Percentiles rank a stretch among this genome's conserved stretches.
Evolutionary conservation across 1,140 invertebrate genomes (phyloP).

Genomic region (Drosophila paulistorum): DNA sequence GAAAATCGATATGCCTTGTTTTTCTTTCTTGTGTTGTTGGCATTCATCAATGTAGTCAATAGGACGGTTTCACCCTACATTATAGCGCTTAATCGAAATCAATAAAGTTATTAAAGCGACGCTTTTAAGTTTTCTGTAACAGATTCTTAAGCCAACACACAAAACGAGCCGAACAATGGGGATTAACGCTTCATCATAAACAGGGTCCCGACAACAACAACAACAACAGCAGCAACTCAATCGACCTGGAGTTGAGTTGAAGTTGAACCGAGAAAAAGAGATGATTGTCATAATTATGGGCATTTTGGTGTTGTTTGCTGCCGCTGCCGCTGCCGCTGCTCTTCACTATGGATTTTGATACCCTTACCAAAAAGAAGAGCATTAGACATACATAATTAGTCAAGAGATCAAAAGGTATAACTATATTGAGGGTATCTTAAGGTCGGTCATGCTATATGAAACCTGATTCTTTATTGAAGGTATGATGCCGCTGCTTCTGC

Average conservation of each 20-base stretch:
- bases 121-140: slow-evolving; percentile 81
- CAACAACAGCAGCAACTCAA: slow-evolving; percentile 30
- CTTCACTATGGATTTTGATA: slow-evolving; percentile 20
- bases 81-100: slow-evolving; percentile 81
- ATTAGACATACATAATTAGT: too few relatives aligned
- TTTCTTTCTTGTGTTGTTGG: too few relatives aligned
- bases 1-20: neutral
- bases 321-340: slow-evolving; percentile 45
- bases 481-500: neutral
- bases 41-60: slow-evolving; percentile 12
- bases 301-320: slow-evolving; percentile 68
- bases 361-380: neutral
- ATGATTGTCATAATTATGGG: slow-evolving; percentile 80
- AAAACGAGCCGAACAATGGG: slow-evolving; percentile 61
- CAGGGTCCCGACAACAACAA: slow-evolving; percentile 20
- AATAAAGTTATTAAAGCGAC: slow-evolving; percentile 81
- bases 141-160: slow-evolving; percentile 78
- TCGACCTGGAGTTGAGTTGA: neutral
- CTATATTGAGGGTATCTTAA: too few relatives aligned
- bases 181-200: slow-evolving; percentile 67
- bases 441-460: neutral
- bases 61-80: slow-evolving; percentile 47
- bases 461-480: neutral
- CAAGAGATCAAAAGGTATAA: too few relatives aligned
- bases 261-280: slow-evolving; percentile 33